phyloP scores from a whole-genome alignment of 2,888 invertebrate genomes.

The Zootermopsis nevadensis region DNA sequence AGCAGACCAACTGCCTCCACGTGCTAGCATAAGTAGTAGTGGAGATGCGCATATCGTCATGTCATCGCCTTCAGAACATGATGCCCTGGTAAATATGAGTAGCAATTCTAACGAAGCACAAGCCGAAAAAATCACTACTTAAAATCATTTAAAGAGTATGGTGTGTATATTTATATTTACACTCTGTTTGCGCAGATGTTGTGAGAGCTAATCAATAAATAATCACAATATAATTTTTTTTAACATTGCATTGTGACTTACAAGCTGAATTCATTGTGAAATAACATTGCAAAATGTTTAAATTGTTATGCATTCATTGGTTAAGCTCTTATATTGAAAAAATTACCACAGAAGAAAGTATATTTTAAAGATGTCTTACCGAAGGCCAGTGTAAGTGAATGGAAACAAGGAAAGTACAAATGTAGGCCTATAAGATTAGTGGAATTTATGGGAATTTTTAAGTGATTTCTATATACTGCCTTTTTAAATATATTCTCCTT shows the following conservation, averaged over 20 bases:
- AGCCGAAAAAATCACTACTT: background rate
- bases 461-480: conserved; percentile 28
- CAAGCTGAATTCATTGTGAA: background rate
- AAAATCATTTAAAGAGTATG: background rate
- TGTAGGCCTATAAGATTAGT: conserved; percentile 17
- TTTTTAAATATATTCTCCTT: conserved; percentile 33
- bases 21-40: conserved; percentile 38
- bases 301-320: conserved; percentile 21
- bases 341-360: background rate
- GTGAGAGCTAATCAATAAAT: conserved; percentile 19
- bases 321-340: background rate
- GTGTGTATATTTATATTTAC: background rate
- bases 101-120: conserved; percentile 34
- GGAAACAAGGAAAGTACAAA: conserved; percentile 27
- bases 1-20: conserved; percentile 23
- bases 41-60: conserved; percentile 56
- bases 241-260: conserved; percentile 22
- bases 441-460: background rate
- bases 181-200: conserved; percentile 1
- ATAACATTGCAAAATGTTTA: background rate
- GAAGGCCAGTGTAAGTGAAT: background rate
- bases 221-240: background rate
- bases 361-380: background rate
- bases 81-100: conserved; percentile 64
- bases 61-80: conserved; percentile 70